Evolutionary conservation across 2,797 vertebrate genomes (phyloP).

Genomic region (Jordanella pulchra): DNA sequence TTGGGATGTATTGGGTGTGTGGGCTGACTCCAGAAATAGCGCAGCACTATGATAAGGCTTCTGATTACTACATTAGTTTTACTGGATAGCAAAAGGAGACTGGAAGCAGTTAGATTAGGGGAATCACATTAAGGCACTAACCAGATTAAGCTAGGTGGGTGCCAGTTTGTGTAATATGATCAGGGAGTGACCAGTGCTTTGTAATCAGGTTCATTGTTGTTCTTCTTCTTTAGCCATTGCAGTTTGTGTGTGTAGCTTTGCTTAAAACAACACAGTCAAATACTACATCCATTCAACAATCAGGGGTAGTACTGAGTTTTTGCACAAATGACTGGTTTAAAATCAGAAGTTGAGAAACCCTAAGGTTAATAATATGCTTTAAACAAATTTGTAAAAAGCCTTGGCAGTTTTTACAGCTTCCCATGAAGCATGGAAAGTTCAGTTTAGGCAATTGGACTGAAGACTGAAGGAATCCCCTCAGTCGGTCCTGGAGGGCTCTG

Average conservation of each 20-base stretch:
- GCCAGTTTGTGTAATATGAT: conserved; percentile 3
- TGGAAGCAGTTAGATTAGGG: neutral
- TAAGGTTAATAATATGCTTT: neutral
- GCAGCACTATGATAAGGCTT: neutral
- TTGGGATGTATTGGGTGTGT: neutral
- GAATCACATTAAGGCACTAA: neutral
- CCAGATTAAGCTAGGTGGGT: neutral
- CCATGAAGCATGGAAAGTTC: no score
- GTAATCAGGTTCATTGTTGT: conserved; percentile 1
- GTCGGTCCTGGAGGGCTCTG: no score
- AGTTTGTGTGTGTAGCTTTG: neutral
- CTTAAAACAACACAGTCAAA: neutral
- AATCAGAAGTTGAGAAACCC: neutral
- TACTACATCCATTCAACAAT: neutral
- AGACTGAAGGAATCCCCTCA: no score
- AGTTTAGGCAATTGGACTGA: no score
- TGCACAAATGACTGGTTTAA: neutral
- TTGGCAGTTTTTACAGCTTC: no score
- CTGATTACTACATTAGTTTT: conserved; percentile 3
- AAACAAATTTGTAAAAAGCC: neutral
- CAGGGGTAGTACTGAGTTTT: neutral
- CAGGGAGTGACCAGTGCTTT: neutral
- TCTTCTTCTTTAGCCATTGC: neutral
- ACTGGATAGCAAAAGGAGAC: conserved; percentile 1
- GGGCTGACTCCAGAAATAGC: neutral